Evolutionary conservation across 2,888 invertebrate species (phyloP).

Genomic region (Phaonia tiefii): DNA sequence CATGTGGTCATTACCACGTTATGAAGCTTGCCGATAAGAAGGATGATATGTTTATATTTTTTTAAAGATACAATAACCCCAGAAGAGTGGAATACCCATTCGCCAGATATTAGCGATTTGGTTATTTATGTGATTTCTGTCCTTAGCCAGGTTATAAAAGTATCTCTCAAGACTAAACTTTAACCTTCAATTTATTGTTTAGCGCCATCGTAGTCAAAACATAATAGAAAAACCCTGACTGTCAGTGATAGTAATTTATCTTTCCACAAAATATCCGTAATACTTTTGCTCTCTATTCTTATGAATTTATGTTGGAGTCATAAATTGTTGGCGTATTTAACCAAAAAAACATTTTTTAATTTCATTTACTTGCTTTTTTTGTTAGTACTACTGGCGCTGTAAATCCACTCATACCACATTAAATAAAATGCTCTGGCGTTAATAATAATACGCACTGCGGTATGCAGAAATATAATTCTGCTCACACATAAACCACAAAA

Average conservation of each 20-base stretch:
- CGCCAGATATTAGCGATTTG: no score
- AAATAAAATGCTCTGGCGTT: conserved; percentile 7
- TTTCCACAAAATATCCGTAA: neutral
- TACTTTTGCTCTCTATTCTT: conserved; percentile 5
- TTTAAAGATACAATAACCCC: no score
- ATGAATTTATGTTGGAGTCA: neutral
- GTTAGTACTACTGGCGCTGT: neutral
- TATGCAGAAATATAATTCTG: conserved; percentile 45
- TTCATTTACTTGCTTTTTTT: neutral
- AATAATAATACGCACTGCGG: conserved; percentile 60
- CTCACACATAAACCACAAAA: conserved; percentile 38
- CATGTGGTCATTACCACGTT: no score
- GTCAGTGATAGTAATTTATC: conserved; percentile 10
- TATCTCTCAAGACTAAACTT: no score
- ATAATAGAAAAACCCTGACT: no score
- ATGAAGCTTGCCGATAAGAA: no score
- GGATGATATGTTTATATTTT: no score
- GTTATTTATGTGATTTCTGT: no score
- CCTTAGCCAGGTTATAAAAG: no score
- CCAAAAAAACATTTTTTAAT: conserved; percentile 19
- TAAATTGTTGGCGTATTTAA: conserved; percentile 34
- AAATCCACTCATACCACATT: conserved; percentile 16
- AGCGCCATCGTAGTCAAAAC: no score
- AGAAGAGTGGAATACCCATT: no score
- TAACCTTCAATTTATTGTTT: no score